A percentile compares a stretch with the other conserved stretches of the same genome.
Evolutionary conservation across 1,140 invertebrate species (phyloP).

Genomic region (Aphidius ervi): DNA sequence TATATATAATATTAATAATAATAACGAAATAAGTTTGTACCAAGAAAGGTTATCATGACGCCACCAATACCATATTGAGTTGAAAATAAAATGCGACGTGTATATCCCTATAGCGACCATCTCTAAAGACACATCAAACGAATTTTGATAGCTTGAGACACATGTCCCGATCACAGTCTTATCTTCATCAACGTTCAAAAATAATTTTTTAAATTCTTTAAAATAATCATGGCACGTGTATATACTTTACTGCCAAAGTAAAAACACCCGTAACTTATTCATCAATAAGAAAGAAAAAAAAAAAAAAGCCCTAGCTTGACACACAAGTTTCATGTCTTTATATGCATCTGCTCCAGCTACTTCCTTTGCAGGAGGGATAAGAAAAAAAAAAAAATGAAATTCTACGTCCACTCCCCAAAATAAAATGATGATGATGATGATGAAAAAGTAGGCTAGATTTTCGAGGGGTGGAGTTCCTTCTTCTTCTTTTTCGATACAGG

Average conservation of each 20-base stretch:
- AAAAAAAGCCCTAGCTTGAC: not conserved
- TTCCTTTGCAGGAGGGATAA: not conserved
- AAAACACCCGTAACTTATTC: not conserved
- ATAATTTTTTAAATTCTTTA: not conserved
- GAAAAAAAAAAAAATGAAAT: not conserved
- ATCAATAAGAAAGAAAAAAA: not conserved
- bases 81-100: constrained; percentile 3
- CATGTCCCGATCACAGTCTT: too few relatives aligned
- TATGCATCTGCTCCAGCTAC: constrained; percentile 17
- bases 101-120: not conserved
- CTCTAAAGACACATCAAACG: too few relatives aligned
- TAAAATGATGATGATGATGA: too few relatives aligned
- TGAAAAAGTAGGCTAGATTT: too few relatives aligned
- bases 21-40: not conserved
- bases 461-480: too few relatives aligned
- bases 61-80: constrained; percentile 1
- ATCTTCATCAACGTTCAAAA: too few relatives aligned
- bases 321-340: constrained; percentile 11
- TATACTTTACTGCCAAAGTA: not conserved
- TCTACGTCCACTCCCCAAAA: not conserved
- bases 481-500: too few relatives aligned
- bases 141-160: too few relatives aligned
- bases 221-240: constrained; percentile 23
- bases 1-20: too few relatives aligned
- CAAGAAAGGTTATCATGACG: constrained; percentile 11